These are phyloP conservation scores for Knipowitschia caucasica DNA, from an alignment of 2,797 vertebrate genomes.

Conservation along the genomic window DNA sequence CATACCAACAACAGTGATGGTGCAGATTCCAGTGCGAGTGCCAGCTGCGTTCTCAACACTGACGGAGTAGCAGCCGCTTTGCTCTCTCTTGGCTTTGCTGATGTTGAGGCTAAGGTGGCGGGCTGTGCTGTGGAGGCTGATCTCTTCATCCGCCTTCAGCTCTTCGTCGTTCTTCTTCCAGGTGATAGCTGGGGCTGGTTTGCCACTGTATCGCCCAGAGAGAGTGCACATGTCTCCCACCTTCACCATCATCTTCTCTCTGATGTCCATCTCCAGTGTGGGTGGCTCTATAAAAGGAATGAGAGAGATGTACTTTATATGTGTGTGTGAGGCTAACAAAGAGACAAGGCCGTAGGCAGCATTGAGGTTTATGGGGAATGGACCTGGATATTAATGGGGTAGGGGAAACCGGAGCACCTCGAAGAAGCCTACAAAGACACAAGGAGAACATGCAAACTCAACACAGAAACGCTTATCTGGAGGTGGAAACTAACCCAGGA, in stretches of 20 bases:
- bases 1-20: conserved; percentile 92
- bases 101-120: conserved; percentile 82
- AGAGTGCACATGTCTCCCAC: conserved; percentile 90
- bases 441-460: too few relatives aligned
- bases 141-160: conserved; percentile 83
- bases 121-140: conserved; percentile 78
- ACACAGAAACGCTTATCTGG: too few relatives aligned
- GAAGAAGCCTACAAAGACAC: too few relatives aligned
- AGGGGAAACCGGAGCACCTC: too few relatives aligned
- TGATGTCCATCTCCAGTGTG: conserved; percentile 88
- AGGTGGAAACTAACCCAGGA: too few relatives aligned
- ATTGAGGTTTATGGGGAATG: too few relatives aligned
- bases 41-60: conserved; percentile 89
- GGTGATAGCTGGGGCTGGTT: conserved; percentile 83
- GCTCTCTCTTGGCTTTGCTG: conserved; percentile 85
- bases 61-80: conserved; percentile 89
- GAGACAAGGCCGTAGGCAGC: too few relatives aligned
- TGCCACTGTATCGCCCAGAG: conserved; percentile 86
- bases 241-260: conserved; percentile 87
- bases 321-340: too few relatives aligned
- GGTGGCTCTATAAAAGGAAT: conserved; percentile 83
- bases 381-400: too few relatives aligned
- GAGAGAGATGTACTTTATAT: too few relatives aligned
- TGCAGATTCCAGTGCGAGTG: conserved; percentile 85
- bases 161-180: conserved; percentile 90